Evolutionary conservation across 1,140 invertebrate species (phyloP), one percentile per base, ranked within the genome.

Genomic region (Megalopta genalis): DNA sequence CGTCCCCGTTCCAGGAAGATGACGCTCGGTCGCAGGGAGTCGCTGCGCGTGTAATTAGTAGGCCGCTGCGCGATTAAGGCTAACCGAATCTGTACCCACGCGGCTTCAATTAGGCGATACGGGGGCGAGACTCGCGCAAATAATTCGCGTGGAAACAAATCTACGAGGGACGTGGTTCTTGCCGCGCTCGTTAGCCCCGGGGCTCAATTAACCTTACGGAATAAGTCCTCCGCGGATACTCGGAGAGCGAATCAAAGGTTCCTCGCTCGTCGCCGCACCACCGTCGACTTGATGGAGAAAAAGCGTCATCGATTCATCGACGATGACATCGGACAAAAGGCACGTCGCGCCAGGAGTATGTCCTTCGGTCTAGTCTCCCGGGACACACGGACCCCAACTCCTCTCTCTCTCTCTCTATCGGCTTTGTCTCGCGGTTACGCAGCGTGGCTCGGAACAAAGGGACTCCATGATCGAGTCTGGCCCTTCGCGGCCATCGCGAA

Each of bases 61-160:
- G 87, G 86, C 68, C 86, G 84, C 67, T 42, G 49, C 73, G 62
- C 82, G 78, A 87, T 88, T 88, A 88, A 87, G 84, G 77, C 73
- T 86, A 87, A 87, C 82, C 80, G 75, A 87, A 88, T 85, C 75
- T 86, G 77, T 80, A 60, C 74, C 63, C 63, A 39, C 57, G 57
- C 57, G 63, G 27, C 32, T 83, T 81, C 67, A 81, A 77, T 84
- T 77, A 67, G 63, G 60, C 59, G 57, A 23, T 25, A 75, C 73
- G 16, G 49, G 64, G 46, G 39, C 52, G 57, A 52, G 73, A 70
- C 65, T 49, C 32, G 72, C 72, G 25, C 75, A 78, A 52, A 77
- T 81, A 84, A 85, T 74, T 66, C 57, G 69, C 73, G 78, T 84
- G 82, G 69, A 84, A 82, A 83, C 62, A 46, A 69, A 82, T 74